Conservation (phyloP, 2,888 invertebrate species). For the Oscheius sp. region DNA sequence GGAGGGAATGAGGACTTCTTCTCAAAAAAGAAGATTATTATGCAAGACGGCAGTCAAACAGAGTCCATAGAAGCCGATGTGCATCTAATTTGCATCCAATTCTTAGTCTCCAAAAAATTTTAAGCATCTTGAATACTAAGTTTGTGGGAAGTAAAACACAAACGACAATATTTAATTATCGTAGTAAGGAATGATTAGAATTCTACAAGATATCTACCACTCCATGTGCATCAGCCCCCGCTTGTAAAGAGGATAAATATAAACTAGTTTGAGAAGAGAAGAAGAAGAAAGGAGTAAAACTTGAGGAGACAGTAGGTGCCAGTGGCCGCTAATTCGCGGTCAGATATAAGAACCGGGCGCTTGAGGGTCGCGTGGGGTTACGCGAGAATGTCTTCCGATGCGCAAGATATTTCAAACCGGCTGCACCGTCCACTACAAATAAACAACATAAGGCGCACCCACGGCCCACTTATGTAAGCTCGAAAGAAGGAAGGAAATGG, state of each 20-base stretch:
- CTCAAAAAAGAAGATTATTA: conserved; percentile 32
- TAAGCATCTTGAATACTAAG: conserved; percentile 28
- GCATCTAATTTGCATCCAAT: conserved; percentile 35
- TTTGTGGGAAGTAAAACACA: neutral
- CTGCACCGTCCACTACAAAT: conserved; percentile 35
- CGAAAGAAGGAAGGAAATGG: too few species aligned
- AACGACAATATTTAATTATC: neutral
- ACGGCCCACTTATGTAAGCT: conserved; percentile 19
- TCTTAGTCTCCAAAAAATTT: conserved; percentile 17
- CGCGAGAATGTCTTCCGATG: conserved; percentile 35
- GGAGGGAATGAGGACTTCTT: neutral
- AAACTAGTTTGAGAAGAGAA: neutral
- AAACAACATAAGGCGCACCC: conserved; percentile 24
- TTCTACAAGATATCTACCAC: neutral
- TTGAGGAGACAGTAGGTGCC: conserved; percentile 25
- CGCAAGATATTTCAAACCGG: conserved; percentile 36
- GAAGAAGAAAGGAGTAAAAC: neutral
- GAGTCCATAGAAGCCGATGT: conserved; percentile 20
- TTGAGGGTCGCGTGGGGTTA: conserved; percentile 26
- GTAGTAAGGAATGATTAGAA: too few species aligned
- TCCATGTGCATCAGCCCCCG: too few species aligned
- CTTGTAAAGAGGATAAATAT: too few species aligned
- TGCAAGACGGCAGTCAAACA: conserved; percentile 28
- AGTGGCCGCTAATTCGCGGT: conserved; percentile 33
- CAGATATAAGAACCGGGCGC: conserved; percentile 34